Conservation (phyloP, 2,888 invertebrate genomes). For the Ophonus ardosiacus region DNA sequence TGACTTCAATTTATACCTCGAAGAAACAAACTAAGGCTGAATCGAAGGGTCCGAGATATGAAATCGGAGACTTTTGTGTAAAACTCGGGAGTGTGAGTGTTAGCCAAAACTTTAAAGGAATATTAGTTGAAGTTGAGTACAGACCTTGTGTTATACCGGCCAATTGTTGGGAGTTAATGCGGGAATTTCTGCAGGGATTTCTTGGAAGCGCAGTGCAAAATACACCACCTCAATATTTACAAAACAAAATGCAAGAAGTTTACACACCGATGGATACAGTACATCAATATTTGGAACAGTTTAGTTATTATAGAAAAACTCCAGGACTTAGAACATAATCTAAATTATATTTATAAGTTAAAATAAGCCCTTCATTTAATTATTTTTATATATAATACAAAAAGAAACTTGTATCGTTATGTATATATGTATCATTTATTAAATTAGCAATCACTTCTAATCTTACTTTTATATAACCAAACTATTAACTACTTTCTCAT, state of each 20-base stretch:
- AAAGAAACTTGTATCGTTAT: background rate
- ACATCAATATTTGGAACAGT: constrained; percentile 96
- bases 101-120: constrained; percentile 95
- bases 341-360: background rate
- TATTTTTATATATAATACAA: background rate
- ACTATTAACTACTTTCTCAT: constrained; percentile 1
- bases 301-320: constrained; percentile 90
- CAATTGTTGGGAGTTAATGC: constrained; percentile 93
- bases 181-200: constrained; percentile 94
- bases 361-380: background rate
- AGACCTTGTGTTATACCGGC: constrained; percentile 92
- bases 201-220: constrained; percentile 87
- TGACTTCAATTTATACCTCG: constrained; percentile 91
- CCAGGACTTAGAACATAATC: constrained; percentile 76
- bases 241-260: constrained; percentile 87
- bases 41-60: constrained; percentile 91
- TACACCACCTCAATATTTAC: constrained; percentile 85
- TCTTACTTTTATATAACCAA: constrained; percentile 1
- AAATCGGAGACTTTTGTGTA: constrained; percentile 94
- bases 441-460: background rate
- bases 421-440: background rate
- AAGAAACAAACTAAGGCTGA: constrained; percentile 92
- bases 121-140: constrained; percentile 96
- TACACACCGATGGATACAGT: constrained; percentile 95
- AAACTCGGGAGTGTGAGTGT: constrained; percentile 95